Evolutionary conservation across 2,888 invertebrate genomes (phyloP).

Genomic region (Euzophera pinguis): DNA sequence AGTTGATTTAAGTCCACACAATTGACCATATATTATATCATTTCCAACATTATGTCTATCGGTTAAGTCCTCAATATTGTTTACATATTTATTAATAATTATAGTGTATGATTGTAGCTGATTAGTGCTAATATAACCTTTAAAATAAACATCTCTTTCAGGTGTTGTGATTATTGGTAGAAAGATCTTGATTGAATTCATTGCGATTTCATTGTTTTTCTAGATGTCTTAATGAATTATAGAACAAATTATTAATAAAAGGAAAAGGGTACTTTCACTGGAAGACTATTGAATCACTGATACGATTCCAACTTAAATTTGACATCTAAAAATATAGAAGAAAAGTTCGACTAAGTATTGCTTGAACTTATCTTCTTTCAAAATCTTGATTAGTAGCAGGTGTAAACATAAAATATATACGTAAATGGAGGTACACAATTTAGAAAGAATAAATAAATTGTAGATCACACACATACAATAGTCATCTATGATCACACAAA

Average conservation of each 20-base stretch:
- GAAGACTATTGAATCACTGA: too few relatives aligned
- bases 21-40: conserved; percentile 44
- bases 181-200: conserved; percentile 36
- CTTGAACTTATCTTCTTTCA: too few relatives aligned
- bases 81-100: conserved; percentile 45
- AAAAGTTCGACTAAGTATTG: too few relatives aligned
- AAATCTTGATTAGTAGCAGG: too few relatives aligned
- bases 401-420: too few relatives aligned
- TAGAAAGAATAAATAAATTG: too few relatives aligned
- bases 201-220: conserved; percentile 24
- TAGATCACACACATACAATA: too few relatives aligned
- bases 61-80: conserved; percentile 23
- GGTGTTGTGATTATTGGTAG: conserved; percentile 38
- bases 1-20: conserved; percentile 22
- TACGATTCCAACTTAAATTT: too few relatives aligned
- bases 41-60: conserved; percentile 22
- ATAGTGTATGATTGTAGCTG: conserved; percentile 36
- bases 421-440: too few relatives aligned
- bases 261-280: too few relatives aligned
- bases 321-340: too few relatives aligned
- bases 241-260: background rate
- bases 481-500: too few relatives aligned
- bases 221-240: background rate
- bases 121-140: conserved; percentile 37
- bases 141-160: conserved; percentile 39